A percentile compares a stretch with the other conserved stretches of the same genome.
These are phyloP conservation scores for Mustela nigripes DNA, from an alignment of 2,113 vertebrate species.

Conservation along the genomic window DNA sequence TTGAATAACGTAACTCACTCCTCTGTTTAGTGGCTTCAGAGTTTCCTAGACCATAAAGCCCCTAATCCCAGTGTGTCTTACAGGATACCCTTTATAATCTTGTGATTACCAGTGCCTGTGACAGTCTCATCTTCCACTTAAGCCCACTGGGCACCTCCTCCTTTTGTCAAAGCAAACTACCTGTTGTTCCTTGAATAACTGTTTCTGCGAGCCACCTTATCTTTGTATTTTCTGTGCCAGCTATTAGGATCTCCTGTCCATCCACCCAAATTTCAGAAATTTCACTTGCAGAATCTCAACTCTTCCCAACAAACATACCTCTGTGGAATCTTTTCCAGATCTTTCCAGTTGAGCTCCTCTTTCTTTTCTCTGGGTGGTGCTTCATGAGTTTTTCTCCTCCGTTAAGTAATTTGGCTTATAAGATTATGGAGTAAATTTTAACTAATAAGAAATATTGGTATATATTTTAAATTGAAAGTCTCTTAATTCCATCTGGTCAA, in stretches of 20 bases:
- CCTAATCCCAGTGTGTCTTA: not conserved
- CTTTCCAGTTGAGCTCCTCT: not conserved
- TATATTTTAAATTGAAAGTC: constrained; percentile 20
- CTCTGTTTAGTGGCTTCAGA: not conserved
- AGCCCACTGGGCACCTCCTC: not conserved
- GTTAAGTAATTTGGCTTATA: not conserved
- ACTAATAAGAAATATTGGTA: not conserved
- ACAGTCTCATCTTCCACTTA: not conserved
- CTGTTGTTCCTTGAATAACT: constrained; percentile 1
- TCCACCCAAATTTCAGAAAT: not conserved
- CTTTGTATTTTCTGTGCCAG: not conserved
- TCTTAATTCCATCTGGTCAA: not conserved
- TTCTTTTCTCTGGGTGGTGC: not conserved
- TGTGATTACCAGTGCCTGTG: not conserved
- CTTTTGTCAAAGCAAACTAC: not conserved
- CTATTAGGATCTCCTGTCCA: not conserved
- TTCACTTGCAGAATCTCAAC: constrained; percentile 1
- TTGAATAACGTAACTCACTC: not conserved
- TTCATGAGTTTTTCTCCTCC: constrained; percentile 4
- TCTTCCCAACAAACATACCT: not conserved
- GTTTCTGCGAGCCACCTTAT: not conserved
- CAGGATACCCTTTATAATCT: not conserved
- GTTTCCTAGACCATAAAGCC: not conserved
- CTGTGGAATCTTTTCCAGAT: not conserved
- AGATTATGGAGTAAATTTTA: not conserved